Base-by-base conservation (phyloP, 1,140 invertebrate genomes). In the Agrypnia vestita region DNA sequence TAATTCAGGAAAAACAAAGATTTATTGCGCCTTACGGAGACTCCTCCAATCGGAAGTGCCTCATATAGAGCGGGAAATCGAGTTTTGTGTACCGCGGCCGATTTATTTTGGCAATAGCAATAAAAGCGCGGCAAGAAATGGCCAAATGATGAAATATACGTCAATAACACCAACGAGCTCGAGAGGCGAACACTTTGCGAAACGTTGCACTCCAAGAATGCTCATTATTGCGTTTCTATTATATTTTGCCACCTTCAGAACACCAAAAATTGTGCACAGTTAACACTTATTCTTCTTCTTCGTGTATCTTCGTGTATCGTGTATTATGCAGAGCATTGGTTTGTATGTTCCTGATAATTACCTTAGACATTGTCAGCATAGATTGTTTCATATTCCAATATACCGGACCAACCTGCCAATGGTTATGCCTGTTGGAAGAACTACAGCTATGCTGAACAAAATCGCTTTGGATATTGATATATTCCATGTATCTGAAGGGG, bases 141-240 rank as follows among this genome's bases (percentile, higher is more conserved):
- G 81, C 78, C 78, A 80, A 82, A 82, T 78, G 78, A 82, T 82
- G 81, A 82, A 82, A 80, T 82, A 82, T 82, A 79, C 64, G 56
- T 67, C 55, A 62, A 72, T 76, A 73, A 64, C 76, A 72, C 79
- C 21, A 25, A 13, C 19, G 35, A 64, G 59, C 21, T 21, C 55
- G 55, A 21, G 55, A 59, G 55, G 55, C 21, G 55, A 59, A 44
- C 64, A 49, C 46, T 69, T 69, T 69, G 10, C 17, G 64, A 44
- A 69, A 69, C 64, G 46, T 17, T 59, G 55, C 55, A 59, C 55
- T 59, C 55, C 8, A 56, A 59, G 15, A 59, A 59, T 21, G 15
- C 55, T 59, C 21, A 59, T 59, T 59, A 15, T 59, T 59, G 17
- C 55, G 15, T 59, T 59, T 12, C 17, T 59, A 59, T 59, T 59